A percentile compares a stretch with the other conserved stretches of the same genome.
Evolutionary conservation across 2,113 vertebrate species (phyloP).

Genomic region (Burhinus bistriatus): DNA sequence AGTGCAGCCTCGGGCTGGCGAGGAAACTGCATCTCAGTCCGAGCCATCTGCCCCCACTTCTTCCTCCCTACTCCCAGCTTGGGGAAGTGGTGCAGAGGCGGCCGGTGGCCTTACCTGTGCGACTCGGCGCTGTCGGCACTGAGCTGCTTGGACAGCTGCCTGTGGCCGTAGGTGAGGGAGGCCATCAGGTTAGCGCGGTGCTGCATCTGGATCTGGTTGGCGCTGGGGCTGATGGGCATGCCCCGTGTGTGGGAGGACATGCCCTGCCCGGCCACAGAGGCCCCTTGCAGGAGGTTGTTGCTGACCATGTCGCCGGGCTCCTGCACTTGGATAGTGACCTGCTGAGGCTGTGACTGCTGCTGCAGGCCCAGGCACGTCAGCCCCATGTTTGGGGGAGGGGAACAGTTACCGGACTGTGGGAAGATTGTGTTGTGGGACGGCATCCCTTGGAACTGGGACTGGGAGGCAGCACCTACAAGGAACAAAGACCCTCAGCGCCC

Average conservation of each 20-base stretch:
- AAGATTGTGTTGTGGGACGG: slow-evolving; percentile 79
- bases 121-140: slow-evolving; percentile 95
- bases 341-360: slow-evolving; percentile 84
- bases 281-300: slow-evolving; percentile 57
- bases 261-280: slow-evolving; percentile 35
- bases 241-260: slow-evolving; percentile 31
- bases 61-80: neutral
- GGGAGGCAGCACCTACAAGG: slow-evolving; percentile 77
- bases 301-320: slow-evolving; percentile 84
- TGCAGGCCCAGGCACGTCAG: slow-evolving; percentile 81
- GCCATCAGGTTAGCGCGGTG: slow-evolving; percentile 86
- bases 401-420: slow-evolving; percentile 86
- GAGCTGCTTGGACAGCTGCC: slow-evolving; percentile 95
- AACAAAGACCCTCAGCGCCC: neutral
- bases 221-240: slow-evolving; percentile 68
- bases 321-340: slow-evolving; percentile 95
- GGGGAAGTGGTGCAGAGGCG: neutral
- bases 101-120: slow-evolving; percentile 82
- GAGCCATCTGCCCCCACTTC: rapidly evolving
- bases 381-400: slow-evolving; percentile 82
- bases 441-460: slow-evolving; percentile 86
- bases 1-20: rapidly evolving
- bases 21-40: rapidly evolving
- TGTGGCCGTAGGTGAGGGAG: slow-evolving; percentile 83
- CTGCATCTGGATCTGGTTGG: slow-evolving; percentile 78